phyloP scores from a whole-genome alignment of 1,140 invertebrate genomes.

The Apocrypta bakeri region DNA sequence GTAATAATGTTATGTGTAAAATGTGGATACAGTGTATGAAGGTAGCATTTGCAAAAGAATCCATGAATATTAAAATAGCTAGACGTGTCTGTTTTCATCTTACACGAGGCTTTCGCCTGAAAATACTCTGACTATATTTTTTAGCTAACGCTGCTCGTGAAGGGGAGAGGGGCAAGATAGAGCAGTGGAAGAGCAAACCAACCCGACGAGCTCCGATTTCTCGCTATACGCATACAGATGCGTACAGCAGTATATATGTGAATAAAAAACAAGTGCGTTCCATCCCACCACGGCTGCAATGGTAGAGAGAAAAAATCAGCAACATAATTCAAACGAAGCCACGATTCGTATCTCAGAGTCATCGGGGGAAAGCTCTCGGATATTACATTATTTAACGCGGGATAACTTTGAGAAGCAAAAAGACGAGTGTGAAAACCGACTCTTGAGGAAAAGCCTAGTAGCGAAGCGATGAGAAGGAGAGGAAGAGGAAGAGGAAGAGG shows the following conservation, averaged over 20 bases:
- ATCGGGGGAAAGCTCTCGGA: conserved; percentile 19
- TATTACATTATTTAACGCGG: conserved; percentile 47
- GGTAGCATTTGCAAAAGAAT: no score
- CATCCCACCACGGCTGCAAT: background rate
- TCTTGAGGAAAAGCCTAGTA: background rate
- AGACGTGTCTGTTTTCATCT: background rate
- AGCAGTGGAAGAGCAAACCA: background rate
- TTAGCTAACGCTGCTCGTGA: background rate
- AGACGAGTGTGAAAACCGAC: conserved; percentile 1
- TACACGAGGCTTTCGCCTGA: background rate
- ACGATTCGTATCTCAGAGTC: background rate
- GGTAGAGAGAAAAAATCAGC: background rate
- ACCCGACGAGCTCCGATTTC: background rate
- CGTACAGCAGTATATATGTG: background rate
- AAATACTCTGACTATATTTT: background rate
- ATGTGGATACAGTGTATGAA: no score
- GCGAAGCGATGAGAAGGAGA: no score
- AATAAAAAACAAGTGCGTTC: background rate
- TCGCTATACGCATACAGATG: background rate
- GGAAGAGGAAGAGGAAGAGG: background rate
- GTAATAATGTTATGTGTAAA: no score
- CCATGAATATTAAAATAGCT: background rate
- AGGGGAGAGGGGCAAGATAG: background rate
- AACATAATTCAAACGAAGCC: background rate
- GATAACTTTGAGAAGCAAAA: conserved; percentile 33